Evolutionary conservation across 1,140 invertebrate genomes (phyloP).

Genomic region (Solenopsis fugax): DNA sequence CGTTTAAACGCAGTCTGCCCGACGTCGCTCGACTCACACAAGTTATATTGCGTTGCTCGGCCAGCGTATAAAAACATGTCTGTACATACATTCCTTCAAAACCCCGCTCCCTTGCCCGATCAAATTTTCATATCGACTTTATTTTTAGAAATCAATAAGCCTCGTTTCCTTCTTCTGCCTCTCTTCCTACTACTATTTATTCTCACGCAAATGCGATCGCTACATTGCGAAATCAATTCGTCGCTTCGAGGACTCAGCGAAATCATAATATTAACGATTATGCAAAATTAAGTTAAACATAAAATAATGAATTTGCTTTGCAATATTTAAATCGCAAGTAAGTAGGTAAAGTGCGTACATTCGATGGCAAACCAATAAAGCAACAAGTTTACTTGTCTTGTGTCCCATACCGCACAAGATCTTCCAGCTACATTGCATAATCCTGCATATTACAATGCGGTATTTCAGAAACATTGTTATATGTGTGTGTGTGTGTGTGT

Average conservation of each 20-base stretch:
- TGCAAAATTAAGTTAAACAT: constrained; percentile 35
- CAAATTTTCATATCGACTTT: neutral
- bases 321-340: constrained; percentile 53
- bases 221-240: constrained; percentile 79
- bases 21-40: constrained; percentile 77
- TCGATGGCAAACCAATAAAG: constrained; percentile 12
- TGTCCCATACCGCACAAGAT: no score
- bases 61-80: constrained; percentile 63
- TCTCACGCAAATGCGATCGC: constrained; percentile 67
- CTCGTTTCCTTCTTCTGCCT: neutral
- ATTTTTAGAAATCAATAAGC: neutral
- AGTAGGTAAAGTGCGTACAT: constrained; percentile 31
- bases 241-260: constrained; percentile 51
- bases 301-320: constrained; percentile 58
- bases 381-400: neutral
- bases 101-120: constrained; percentile 78
- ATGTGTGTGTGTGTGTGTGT: no score
- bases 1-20: constrained; percentile 78
- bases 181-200: neutral
- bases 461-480: no score
- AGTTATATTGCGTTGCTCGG: constrained; percentile 70
- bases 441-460: no score
- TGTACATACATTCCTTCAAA: constrained; percentile 76
- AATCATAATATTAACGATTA: constrained; percentile 34
- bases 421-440: no score